Percentiles rank a stretch among this genome's conserved stretches.
These are phyloP conservation scores for Lophius americanus DNA, from an alignment of 2,797 vertebrate species.

Conservation along the genomic window DNA sequence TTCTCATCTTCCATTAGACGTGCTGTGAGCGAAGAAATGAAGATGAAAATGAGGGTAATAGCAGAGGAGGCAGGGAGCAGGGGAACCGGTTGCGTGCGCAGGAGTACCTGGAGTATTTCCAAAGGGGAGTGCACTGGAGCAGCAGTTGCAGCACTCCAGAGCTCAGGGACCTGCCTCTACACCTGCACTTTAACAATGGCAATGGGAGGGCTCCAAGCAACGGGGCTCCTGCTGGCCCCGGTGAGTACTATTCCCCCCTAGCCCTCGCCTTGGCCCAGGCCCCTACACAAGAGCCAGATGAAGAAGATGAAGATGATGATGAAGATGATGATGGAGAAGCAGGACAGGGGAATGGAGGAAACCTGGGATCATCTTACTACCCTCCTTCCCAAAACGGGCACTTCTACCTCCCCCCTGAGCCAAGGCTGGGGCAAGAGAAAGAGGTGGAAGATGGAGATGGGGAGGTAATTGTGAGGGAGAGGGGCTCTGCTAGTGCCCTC, in stretches of 20 bases:
- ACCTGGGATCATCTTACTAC: slow-evolving; percentile 79
- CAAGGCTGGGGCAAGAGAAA: slow-evolving; percentile 79
- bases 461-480: slow-evolving; percentile 77
- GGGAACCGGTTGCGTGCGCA: slow-evolving; percentile 91
- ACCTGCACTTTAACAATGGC: slow-evolving; percentile 86
- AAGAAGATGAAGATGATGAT: slow-evolving; percentile 87
- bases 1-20: slow-evolving; percentile 62
- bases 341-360: slow-evolving; percentile 77
- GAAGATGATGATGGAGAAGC: slow-evolving; percentile 86
- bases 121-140: slow-evolving; percentile 88
- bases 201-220: slow-evolving; percentile 85
- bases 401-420: slow-evolving; percentile 84
- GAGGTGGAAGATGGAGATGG: slow-evolving; percentile 63
- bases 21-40: slow-evolving; percentile 80
- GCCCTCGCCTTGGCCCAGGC: slow-evolving; percentile 84
- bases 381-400: slow-evolving; percentile 91
- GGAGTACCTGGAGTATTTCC: slow-evolving; percentile 98
- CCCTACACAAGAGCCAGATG: slow-evolving; percentile 77
- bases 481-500: slow-evolving; percentile 91
- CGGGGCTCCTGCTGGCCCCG: slow-evolving; percentile 79
- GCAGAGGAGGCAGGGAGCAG: slow-evolving; percentile 83
- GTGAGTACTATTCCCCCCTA: slow-evolving; percentile 81
- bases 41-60: slow-evolving; percentile 69
- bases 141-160: slow-evolving; percentile 88
- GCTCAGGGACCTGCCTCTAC: slow-evolving; percentile 86